Conservation (phyloP, 1,140 invertebrate species). For the Sinella curviseta region DNA sequence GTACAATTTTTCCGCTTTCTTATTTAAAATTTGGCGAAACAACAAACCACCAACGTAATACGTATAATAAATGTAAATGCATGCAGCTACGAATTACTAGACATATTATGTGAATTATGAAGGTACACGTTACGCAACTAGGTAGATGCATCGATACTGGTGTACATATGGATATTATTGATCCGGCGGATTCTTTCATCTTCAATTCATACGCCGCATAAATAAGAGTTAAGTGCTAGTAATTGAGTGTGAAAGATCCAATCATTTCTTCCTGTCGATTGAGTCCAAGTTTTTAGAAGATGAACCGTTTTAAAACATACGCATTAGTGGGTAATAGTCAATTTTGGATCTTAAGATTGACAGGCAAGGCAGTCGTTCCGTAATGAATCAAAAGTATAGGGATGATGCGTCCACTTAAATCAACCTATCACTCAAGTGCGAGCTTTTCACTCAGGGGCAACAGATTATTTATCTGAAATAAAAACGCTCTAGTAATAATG, state of each 20-base stretch:
- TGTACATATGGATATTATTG: too few relatives aligned
- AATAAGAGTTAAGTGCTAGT: constrained; percentile 7
- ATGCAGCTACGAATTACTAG: too few relatives aligned
- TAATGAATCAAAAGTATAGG: constrained; percentile 2
- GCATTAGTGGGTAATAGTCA: too few relatives aligned
- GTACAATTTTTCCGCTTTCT: background rate
- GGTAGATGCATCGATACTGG: too few relatives aligned
- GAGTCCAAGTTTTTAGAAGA: background rate
- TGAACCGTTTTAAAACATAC: too few relatives aligned
- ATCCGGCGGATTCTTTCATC: too few relatives aligned
- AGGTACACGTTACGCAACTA: too few relatives aligned
- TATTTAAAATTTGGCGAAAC: background rate
- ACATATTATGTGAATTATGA: too few relatives aligned
- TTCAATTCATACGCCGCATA: background rate
- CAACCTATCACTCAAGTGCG: background rate
- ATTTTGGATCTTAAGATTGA: too few relatives aligned
- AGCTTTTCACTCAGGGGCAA: background rate
- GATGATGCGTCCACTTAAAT: background rate
- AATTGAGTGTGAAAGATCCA: constrained; percentile 13
- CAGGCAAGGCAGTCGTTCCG: background rate
- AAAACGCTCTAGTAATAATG: background rate
- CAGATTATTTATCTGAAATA: background rate
- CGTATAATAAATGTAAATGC: too few relatives aligned
- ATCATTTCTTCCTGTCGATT: constrained; percentile 6
- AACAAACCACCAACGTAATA: too few relatives aligned